A percentile compares a stretch with the other conserved stretches of the same genome.
Conservation (phyloP, 2,888 invertebrate species). For the Arctia plantaginis region DNA sequence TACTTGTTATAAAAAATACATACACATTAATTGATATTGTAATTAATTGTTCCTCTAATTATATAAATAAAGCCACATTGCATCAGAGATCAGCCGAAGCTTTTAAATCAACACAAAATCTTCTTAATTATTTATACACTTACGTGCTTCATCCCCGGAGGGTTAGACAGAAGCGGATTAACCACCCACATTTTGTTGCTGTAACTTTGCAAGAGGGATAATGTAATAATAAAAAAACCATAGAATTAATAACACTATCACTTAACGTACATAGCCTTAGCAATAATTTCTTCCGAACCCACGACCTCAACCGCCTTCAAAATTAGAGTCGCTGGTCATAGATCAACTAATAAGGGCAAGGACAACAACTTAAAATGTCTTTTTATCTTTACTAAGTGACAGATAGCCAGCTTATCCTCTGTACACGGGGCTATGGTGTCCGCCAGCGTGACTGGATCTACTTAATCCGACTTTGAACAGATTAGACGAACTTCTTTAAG, state of each 20-base stretch:
- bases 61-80: too few relatives aligned
- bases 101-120: too few relatives aligned
- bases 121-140: too few relatives aligned
- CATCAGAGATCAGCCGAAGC: too few relatives aligned
- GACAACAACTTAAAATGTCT: conserved; percentile 43
- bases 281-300: conserved; percentile 8
- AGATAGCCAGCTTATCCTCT: conserved; percentile 41
- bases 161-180: too few relatives aligned
- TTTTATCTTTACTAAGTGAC: conserved; percentile 47
- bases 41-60: too few relatives aligned
- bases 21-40: too few relatives aligned
- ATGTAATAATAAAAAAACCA: too few relatives aligned
- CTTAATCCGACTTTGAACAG: conserved; percentile 50
- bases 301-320: conserved; percentile 9
- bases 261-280: not conserved
- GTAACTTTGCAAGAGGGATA: too few relatives aligned
- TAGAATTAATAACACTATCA: not conserved
- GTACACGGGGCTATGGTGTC: conserved; percentile 31
- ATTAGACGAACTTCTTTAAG: conserved; percentile 52
- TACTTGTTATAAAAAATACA: too few relatives aligned
- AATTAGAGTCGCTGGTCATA: conserved; percentile 27
- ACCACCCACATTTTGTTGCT: too few relatives aligned
- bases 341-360: conserved; percentile 49
- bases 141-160: too few relatives aligned
- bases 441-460: conserved; percentile 40